These are phyloP conservation scores for Istiophorus platypterus DNA, from an alignment of 2,113 vertebrate genomes.

Conservation along the genomic window DNA sequence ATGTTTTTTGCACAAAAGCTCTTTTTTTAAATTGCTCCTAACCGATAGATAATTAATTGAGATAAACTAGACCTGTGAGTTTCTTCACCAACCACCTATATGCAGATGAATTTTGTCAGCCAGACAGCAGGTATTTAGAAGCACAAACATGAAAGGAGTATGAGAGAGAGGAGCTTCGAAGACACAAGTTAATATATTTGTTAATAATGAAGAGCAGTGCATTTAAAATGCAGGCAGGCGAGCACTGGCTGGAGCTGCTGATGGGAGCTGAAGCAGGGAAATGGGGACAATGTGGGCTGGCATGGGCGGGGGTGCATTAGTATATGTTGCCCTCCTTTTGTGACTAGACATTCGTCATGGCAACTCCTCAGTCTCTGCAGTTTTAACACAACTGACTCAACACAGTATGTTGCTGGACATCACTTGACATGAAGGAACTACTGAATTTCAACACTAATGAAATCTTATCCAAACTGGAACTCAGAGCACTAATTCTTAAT, in stretches of 20 bases:
- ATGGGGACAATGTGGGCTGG: slow-evolving; percentile 58
- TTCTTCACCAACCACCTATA: neutral
- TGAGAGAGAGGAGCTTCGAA: neutral
- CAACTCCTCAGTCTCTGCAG: slow-evolving; percentile 31
- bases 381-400: slow-evolving; percentile 31
- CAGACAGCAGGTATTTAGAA: slow-evolving; percentile 10
- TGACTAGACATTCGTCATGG: slow-evolving; percentile 63
- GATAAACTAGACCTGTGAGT: neutral
- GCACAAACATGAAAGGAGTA: neutral
- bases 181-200: slow-evolving; percentile 16
- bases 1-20: too few relatives aligned
- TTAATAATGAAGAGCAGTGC: slow-evolving; percentile 49
- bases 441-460: neutral
- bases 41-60: neutral
- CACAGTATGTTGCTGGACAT: slow-evolving; percentile 30
- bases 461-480: neutral
- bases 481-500: too few relatives aligned
- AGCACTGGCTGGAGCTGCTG: slow-evolving; percentile 29
- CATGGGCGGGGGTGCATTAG: slow-evolving; percentile 42
- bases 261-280: slow-evolving; percentile 46
- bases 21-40: too few relatives aligned
- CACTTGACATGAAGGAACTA: neutral
- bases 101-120: neutral
- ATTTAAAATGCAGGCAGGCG: slow-evolving; percentile 53
- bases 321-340: slow-evolving; percentile 59